These are phyloP conservation scores for Chaetodon trifasciatus DNA, from an alignment of 2,797 vertebrate genomes.

Conservation along the genomic window DNA sequence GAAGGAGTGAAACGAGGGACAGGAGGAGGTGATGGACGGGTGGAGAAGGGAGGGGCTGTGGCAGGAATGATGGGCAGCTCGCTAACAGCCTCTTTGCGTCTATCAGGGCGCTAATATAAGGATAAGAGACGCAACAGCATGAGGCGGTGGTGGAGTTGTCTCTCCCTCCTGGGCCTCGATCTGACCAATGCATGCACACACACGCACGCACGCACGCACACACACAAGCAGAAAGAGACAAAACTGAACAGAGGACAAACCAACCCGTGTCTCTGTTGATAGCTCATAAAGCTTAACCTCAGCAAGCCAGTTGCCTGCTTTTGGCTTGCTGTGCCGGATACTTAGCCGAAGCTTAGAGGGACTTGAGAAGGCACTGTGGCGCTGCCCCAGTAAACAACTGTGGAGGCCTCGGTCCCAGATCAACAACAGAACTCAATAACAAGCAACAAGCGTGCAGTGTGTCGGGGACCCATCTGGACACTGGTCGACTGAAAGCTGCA, in stretches of 20 bases:
- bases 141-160: conserved; percentile 30
- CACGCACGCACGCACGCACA: conserved; percentile 12
- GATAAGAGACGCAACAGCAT: conserved; percentile 53
- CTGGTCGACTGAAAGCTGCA: conserved; percentile 66
- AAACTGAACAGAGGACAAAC: conserved; percentile 37
- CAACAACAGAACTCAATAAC: conserved; percentile 68
- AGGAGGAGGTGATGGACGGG: conserved; percentile 18
- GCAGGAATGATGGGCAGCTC: conserved; percentile 71
- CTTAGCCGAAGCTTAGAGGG: conserved; percentile 61
- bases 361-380: conserved; percentile 57
- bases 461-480: conserved; percentile 79
- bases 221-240: conserved; percentile 24
- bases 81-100: conserved; percentile 66
- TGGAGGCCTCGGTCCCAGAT: conserved; percentile 61
- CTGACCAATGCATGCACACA: conserved; percentile 19
- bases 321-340: conserved; percentile 36
- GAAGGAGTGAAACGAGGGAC: conserved; percentile 31
- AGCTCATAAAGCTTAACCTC: conserved; percentile 64
- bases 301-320: conserved; percentile 37
- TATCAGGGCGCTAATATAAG: conserved; percentile 67
- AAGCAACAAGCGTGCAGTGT: conserved; percentile 70
- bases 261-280: conserved; percentile 31
- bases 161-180: conserved; percentile 24
- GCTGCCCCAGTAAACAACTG: conserved; percentile 65
- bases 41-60: conserved; percentile 27